phyloP scores from a whole-genome alignment of 2,797 vertebrate genomes.

The Peromyscus attwateri region DNA sequence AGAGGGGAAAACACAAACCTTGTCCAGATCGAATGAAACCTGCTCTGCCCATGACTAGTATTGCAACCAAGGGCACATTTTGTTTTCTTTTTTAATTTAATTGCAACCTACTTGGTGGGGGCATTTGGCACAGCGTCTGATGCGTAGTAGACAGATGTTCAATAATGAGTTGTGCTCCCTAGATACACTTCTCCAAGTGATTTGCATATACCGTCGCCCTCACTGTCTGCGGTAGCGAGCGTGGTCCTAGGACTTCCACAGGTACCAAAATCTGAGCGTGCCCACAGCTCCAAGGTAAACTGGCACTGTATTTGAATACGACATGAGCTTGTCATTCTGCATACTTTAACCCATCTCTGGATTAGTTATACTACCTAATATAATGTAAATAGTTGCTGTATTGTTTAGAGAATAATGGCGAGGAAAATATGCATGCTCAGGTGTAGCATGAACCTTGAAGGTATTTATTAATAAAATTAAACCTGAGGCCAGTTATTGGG shows the following conservation, averaged over 20 bases:
- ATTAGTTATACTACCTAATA: neutral
- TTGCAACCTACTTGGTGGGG: neutral
- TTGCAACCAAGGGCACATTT: neutral
- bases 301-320: neutral
- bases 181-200: neutral
- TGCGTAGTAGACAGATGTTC: neutral
- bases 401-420: neutral
- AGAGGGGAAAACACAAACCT: neutral
- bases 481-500: too few relatives aligned
- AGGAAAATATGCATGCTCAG: neutral
- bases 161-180: neutral
- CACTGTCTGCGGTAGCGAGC: rapidly evolving
- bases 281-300: neutral
- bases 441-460: too few relatives aligned
- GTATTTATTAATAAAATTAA: too few relatives aligned
- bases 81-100: neutral
- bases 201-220: rapidly evolving
- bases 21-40: neutral
- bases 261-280: neutral
- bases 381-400: neutral
- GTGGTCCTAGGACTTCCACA: neutral
- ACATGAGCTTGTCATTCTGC: neutral
- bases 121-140: neutral
- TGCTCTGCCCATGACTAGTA: neutral
- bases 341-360: neutral